These are phyloP conservation scores for Catostomus latipinnis DNA, from an alignment of 2,797 vertebrate species.

Conservation along the genomic window DNA sequence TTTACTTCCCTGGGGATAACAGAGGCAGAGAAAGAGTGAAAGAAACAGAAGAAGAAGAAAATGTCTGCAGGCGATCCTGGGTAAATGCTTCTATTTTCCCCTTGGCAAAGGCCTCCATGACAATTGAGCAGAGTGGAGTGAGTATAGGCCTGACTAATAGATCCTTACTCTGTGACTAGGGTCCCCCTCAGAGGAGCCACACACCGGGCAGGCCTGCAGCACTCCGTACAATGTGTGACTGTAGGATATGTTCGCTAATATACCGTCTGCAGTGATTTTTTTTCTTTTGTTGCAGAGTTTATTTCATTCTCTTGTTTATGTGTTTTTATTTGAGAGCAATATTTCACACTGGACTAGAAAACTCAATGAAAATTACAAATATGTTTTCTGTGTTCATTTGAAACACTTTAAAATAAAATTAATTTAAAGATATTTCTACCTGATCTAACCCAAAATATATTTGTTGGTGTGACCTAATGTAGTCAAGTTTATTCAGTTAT, in stretches of 20 bases:
- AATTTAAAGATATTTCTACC: too few relatives aligned
- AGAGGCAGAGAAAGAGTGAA: slow-evolving; percentile 44
- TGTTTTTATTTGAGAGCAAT: neutral
- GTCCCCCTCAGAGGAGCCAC: slow-evolving; percentile 24
- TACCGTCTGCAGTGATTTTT: slow-evolving; percentile 12
- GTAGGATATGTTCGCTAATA: slow-evolving; percentile 39
- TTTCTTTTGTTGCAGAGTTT: neutral
- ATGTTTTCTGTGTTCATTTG: neutral
- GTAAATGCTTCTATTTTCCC: slow-evolving; percentile 81
- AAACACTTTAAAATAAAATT: too few relatives aligned
- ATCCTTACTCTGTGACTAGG: slow-evolving; percentile 43
- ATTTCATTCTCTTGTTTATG: neutral
- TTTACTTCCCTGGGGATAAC: slow-evolving; percentile 35
- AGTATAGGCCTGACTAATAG: slow-evolving; percentile 62
- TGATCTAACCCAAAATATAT: neutral
- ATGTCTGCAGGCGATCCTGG: slow-evolving; percentile 73
- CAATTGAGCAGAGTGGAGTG: slow-evolving; percentile 72
- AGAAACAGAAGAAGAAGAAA: slow-evolving; percentile 51
- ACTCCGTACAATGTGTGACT: slow-evolving; percentile 39
- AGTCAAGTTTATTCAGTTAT: too few relatives aligned
- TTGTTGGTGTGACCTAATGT: too few relatives aligned
- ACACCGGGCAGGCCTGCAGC: slow-evolving; percentile 27
- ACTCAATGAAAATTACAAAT: slow-evolving; percentile 5
- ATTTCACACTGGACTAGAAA: neutral
- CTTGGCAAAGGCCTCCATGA: slow-evolving; percentile 73